These are phyloP conservation scores for Calyptommatus sinebrachiatus DNA, from an alignment of 2,113 vertebrate species.

Conservation along the genomic window DNA sequence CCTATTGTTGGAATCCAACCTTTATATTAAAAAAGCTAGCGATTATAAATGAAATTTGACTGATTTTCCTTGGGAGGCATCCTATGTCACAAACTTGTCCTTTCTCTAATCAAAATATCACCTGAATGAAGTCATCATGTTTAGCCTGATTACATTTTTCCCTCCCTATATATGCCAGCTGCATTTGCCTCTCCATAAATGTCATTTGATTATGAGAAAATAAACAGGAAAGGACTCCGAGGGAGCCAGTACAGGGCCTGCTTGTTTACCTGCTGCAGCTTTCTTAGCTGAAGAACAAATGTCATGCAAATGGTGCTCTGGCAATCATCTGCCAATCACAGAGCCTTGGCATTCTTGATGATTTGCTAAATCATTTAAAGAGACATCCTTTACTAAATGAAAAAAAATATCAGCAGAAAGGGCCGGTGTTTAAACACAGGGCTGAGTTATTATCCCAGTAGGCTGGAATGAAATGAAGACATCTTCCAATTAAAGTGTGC, in stretches of 20 bases:
- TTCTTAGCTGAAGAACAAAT: conserved; percentile 95
- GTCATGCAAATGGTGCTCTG: conserved; percentile 98
- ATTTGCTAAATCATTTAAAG: conserved; percentile 95
- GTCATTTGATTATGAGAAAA: conserved; percentile 98
- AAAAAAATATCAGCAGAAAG: conserved; percentile 94
- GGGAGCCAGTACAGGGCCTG: conserved; percentile 84
- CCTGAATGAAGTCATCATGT: conserved; percentile 84
- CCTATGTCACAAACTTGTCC: conserved; percentile 75
- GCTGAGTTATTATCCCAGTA: conserved; percentile 86
- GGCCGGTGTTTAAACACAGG: conserved; percentile 90
- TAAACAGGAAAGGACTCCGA: conserved; percentile 87
- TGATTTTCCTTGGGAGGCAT: conserved; percentile 66
- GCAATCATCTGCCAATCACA: conserved; percentile 96
- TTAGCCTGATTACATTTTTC: conserved; percentile 83
- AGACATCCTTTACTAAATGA: conserved; percentile 99
- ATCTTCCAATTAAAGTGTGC: conserved; percentile 93
- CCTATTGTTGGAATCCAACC: conserved; percentile 53
- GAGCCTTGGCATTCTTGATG: conserved; percentile 91
- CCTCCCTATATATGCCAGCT: conserved; percentile 83
- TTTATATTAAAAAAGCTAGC: conserved; percentile 63
- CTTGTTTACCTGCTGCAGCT: conserved; percentile 95
- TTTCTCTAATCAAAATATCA: conserved; percentile 82
- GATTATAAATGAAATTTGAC: conserved; percentile 66
- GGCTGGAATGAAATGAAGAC: conserved; percentile 92
- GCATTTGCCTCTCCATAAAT: conserved; percentile 88